Base-by-base conservation (phyloP, 2,888 invertebrate species). In the Lasius fuliginosus region DNA sequence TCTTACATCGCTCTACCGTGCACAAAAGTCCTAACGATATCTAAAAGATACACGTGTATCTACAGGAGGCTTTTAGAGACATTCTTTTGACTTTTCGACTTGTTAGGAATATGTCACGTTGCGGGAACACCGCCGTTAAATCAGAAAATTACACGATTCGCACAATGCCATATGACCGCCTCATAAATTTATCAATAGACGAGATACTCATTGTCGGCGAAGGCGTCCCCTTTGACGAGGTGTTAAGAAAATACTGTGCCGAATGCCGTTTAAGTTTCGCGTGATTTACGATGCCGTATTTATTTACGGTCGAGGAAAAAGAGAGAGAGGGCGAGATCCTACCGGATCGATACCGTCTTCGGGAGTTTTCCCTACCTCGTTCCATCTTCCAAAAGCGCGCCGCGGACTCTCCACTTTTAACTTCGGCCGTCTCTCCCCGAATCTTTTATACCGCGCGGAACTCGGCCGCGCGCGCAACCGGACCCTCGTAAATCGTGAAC, bases 231-330 rank as follows among this genome's bases (percentile, higher is more conserved):
- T 84, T 90, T 89, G 91, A 92, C 91, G 91, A 93, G 91, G 92
- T 90, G 93, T 89, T 92, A 90, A 92, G 90, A 92, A 92, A 91
- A 88, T 90, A 90, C 85, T 88, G 87, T 90, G 87, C 85, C 88
- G 84, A 56, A 83, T 73, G 87, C 87, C 88, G 87, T 91, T 92
- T 90, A 90, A 89, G 87, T 85, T 88, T 81, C 46, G 71, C 73
- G 76, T 92, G 92, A 93, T 93, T 93, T 92, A 92, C 88, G 86
- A 83, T 85, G 67, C 27, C 74, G 65, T 56, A 83, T 87, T 77
- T 56, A 83, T 87, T 77, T 76, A 74, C 64, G 42, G 18, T 9
- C 30, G 23, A 27, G 12, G 30, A n/a, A 36, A 33, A n/a, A 58
- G 30, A 49, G 5, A 15, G 46, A 67, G 42, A 46, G 46, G 73